Conservation (phyloP, 2,113 vertebrate genomes). For the Chaenocephalus aceratus region DNA sequence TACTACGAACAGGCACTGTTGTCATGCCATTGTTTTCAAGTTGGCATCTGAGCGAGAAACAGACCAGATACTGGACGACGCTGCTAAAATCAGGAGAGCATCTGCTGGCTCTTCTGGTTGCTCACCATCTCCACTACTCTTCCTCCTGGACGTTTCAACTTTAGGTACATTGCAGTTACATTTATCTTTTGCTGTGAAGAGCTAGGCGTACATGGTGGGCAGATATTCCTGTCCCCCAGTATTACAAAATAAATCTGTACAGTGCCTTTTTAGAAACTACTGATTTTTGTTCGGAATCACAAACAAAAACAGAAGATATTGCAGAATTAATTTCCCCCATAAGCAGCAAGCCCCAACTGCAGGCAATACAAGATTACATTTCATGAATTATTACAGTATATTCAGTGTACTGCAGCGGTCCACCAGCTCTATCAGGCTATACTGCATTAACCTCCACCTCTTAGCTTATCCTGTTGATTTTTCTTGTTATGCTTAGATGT, state of each 20-base stretch:
- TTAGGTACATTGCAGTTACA: slow-evolving; percentile 69
- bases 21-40: slow-evolving; percentile 77
- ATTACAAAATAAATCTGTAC: slow-evolving; percentile 61
- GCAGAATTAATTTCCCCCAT: slow-evolving; percentile 67
- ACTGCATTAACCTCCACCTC: slow-evolving; percentile 47
- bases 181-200: slow-evolving; percentile 66
- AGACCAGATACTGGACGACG: slow-evolving; percentile 38
- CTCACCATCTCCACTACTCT: slow-evolving; percentile 41
- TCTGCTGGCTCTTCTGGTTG: slow-evolving; percentile 37
- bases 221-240: slow-evolving; percentile 45
- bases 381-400: slow-evolving; percentile 67
- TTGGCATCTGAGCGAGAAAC: slow-evolving; percentile 58
- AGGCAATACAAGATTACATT: slow-evolving; percentile 77
- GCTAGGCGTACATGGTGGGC: slow-evolving; percentile 61
- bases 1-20: slow-evolving; percentile 76
- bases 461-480: slow-evolving; percentile 59
- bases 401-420: slow-evolving; percentile 49
- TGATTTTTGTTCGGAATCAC: slow-evolving; percentile 77
- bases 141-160: slow-evolving; percentile 49
- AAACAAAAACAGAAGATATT: slow-evolving; percentile 69
- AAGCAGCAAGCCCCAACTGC: slow-evolving; percentile 83
- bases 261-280: slow-evolving; percentile 64
- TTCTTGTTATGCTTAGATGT: slow-evolving; percentile 60
- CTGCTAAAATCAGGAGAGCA: slow-evolving; percentile 75
- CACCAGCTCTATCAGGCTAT: slow-evolving; percentile 52